Evolutionary conservation across 2,888 invertebrate species (phyloP).

Genomic region (Ypsolopha sequella): DNA sequence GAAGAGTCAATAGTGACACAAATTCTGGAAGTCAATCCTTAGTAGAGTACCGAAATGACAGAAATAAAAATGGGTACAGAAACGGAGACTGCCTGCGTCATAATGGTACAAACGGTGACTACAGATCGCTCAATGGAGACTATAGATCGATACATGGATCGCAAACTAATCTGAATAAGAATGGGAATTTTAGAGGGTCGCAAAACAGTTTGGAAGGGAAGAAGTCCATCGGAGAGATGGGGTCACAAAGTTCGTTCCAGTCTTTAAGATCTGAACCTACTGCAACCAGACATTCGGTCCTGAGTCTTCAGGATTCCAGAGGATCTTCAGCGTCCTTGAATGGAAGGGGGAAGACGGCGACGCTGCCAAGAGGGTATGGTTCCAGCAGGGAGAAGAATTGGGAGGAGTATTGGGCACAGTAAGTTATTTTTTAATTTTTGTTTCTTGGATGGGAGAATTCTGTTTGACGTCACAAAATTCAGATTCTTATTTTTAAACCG

Average conservation of each 20-base stretch:
- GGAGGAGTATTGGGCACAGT: constrained; percentile 66
- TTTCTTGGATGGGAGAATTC: too few species aligned
- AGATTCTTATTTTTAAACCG: too few species aligned
- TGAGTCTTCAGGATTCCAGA: constrained; percentile 46
- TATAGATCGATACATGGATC: constrained; percentile 16
- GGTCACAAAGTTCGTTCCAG: constrained; percentile 42
- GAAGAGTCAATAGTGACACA: constrained; percentile 23
- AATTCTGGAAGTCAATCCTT: constrained; percentile 23
- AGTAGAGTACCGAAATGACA: constrained; percentile 9
- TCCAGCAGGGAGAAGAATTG: constrained; percentile 53
- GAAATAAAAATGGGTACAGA: background rate
- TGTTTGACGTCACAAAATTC: too few species aligned
- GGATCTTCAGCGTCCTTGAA: constrained; percentile 35
- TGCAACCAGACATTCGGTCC: constrained; percentile 28
- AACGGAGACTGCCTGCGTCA: background rate
- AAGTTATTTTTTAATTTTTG: constrained; percentile 21
- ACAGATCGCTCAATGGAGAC: constrained; percentile 16
- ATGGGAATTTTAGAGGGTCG: constrained; percentile 13
- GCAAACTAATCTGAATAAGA: constrained; percentile 23
- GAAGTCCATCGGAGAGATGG: constrained; percentile 24
- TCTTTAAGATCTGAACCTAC: constrained; percentile 42
- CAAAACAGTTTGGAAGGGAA: constrained; percentile 15
- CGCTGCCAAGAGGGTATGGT: constrained; percentile 52
- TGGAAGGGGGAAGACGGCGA: constrained; percentile 44
- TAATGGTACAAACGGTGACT: constrained; percentile 9